Evolutionary conservation across 1,140 invertebrate species (phyloP).

Genomic region (Neelides sp.): DNA sequence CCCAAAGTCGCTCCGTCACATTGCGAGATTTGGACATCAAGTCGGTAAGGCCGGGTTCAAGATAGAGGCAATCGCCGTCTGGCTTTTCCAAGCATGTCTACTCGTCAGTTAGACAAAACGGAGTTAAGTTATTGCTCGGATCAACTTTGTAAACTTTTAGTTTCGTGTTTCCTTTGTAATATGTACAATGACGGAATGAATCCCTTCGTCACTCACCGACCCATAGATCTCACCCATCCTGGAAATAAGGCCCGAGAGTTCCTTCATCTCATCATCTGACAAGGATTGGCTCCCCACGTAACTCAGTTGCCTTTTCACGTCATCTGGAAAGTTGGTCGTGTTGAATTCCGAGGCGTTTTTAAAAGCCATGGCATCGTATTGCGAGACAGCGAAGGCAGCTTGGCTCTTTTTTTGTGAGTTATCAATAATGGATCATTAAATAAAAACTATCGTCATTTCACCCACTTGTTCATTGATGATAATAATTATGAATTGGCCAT

Average conservation of each 20-base stretch:
- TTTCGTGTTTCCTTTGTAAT: background rate
- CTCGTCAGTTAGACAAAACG: too few relatives aligned
- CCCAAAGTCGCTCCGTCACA: slow-evolving; percentile 26
- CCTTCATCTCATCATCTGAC: slow-evolving; percentile 30
- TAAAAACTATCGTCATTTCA: too few relatives aligned
- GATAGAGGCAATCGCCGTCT: slow-evolving; percentile 22
- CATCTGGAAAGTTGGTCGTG: slow-evolving; percentile 28
- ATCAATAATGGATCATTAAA: background rate
- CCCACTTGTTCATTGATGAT: too few relatives aligned
- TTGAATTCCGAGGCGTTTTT: slow-evolving; percentile 28
- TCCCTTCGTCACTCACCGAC: slow-evolving; percentile 14
- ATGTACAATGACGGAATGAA: background rate
- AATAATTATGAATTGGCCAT: too few relatives aligned
- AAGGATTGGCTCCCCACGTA: slow-evolving; percentile 25
- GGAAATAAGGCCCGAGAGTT: slow-evolving; percentile 25
- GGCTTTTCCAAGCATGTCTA: too few relatives aligned
- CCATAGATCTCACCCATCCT: slow-evolving; percentile 32
- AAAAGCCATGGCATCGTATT: slow-evolving; percentile 22
- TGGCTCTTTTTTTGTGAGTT: slow-evolving; percentile 1
- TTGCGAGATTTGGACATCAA: slow-evolving; percentile 27
- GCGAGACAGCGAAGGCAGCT: slow-evolving; percentile 12
- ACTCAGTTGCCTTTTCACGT: slow-evolving; percentile 27
- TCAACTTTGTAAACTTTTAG: too few relatives aligned
- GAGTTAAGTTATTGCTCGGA: too few relatives aligned
- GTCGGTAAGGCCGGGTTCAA: slow-evolving; percentile 31